Evolutionary conservation across 2,797 vertebrate genomes (phyloP).

Genomic region (Malacoraja senta): DNA sequence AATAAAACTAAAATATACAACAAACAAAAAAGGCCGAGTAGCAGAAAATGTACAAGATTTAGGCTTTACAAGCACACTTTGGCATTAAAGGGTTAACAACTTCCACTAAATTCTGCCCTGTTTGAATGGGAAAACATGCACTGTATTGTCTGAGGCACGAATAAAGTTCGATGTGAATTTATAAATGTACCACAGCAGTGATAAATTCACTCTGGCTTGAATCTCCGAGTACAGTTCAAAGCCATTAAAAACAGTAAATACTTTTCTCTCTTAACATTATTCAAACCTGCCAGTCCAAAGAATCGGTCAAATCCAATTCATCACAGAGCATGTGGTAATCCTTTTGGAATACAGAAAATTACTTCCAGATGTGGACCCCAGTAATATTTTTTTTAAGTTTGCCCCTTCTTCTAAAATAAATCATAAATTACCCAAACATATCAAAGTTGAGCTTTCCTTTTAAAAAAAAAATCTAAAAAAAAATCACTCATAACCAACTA

Average conservation of each 20-base stretch:
- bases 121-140: conserved; percentile 19
- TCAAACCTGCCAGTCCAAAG: conserved; percentile 65
- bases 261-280: conserved; percentile 48
- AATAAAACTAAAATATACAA: background rate
- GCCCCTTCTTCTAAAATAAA: conserved; percentile 27
- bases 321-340: conserved; percentile 77
- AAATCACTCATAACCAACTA: background rate
- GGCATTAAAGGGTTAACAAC: background rate
- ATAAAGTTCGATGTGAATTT: conserved; percentile 23
- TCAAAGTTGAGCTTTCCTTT: conserved; percentile 33
- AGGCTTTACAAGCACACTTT: too few relatives aligned
- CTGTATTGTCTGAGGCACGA: background rate
- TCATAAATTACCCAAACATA: conserved; percentile 34
- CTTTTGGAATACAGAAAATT: conserved; percentile 74
- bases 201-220: conserved; percentile 30
- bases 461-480: background rate
- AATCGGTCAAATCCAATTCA: conserved; percentile 69
- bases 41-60: background rate
- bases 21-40: background rate
- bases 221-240: conserved; percentile 36
- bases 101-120: background rate
- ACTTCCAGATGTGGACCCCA: conserved; percentile 73
- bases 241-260: conserved; percentile 39
- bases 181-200: conserved; percentile 29
- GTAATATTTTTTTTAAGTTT: conserved; percentile 46